phyloP scores from a whole-genome alignment of 92 coral and sea anemone species.

The Palythoa grandiflora region DNA sequence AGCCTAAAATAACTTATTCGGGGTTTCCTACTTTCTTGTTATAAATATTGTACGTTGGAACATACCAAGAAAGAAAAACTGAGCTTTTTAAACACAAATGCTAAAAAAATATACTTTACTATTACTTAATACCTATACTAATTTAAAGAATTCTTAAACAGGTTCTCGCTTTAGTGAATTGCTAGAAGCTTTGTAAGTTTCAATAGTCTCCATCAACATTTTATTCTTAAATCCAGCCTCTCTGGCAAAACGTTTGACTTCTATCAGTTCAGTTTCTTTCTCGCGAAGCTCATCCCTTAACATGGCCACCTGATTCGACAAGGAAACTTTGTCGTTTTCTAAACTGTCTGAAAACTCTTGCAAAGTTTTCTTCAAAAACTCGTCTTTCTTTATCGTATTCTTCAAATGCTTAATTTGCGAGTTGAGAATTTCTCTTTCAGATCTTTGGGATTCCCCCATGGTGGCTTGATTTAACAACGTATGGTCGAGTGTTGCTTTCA shows the following conservation, averaged over 20 bases:
- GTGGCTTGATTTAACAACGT: neutral
- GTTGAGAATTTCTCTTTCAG: constrained; percentile 20
- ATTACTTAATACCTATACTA: neutral
- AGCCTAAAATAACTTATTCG: no score
- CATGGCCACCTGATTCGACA: neutral
- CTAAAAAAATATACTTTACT: neutral
- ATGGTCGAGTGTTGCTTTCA: constrained; percentile 6
- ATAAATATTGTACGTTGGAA: no score
- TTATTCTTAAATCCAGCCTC: constrained; percentile 29
- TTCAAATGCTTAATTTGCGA: neutral
- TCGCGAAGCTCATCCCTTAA: constrained; percentile 25
- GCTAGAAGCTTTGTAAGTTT: neutral
- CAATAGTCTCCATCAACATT: constrained; percentile 15
- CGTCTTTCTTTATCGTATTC: constrained; percentile 22
- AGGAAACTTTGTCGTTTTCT: constrained; percentile 22
- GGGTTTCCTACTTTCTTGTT: no score
- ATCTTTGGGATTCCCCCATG: neutral
- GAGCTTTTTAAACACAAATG: neutral
- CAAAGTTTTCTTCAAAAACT: constrained; percentile 16
- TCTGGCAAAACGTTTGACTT: constrained; percentile 41
- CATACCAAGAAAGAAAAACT: no score
- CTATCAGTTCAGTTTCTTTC: constrained; percentile 13
- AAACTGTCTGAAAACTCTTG: constrained; percentile 17
- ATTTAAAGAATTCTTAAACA: neutral
- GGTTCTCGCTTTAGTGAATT: neutral